Base-by-base conservation (phyloP, 2,797 vertebrate species). In the Pseudochaenichthys georgianus region DNA sequence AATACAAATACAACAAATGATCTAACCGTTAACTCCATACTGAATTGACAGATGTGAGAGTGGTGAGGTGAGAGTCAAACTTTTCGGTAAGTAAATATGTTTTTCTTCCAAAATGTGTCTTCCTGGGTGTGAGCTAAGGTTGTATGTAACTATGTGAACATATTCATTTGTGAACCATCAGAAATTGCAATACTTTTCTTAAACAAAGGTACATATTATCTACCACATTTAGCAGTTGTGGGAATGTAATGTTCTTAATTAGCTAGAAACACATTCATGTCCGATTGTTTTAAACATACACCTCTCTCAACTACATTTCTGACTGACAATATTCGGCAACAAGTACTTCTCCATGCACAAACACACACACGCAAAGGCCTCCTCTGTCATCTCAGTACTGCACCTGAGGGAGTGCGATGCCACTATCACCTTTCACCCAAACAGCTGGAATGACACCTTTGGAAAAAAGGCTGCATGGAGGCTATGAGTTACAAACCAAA, bases 361-460 rank as follows among this genome's bases (percentile, higher is more conserved):
- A 70, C 60, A 70, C 57, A 75, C 19, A 72, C 31, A 62, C 52
- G 86, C 75, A 73, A 31, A 73, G 13, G n/a, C 53, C 64, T 54
- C 38, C 54, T 87, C 52, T 81, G 70, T 76, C 60, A 73, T 73
- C 70, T 67, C 55, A 57, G 52, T 68, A 70, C 77, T 69, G 67
- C 84, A 73, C 77, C 86, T 72, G 54, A 78, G 77, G 78, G 71
- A 77, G 28, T 70, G 61, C 51, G 19, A 13, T 62, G 78, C 64
- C 7, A 15, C 57, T 86, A 87, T 90, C 51, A 13, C 43, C 70
- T 92, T 89, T 88, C 88, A 74, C 65, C 59, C n/a, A 64, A 66
- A 81, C 63, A 74, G 83, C 72, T 87, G 59, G 47, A 67, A 65
- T 64, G 68, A 83, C 82, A 82, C 87, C 75, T 85, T 43, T 7